These are phyloP conservation scores for Troilus luridus DNA, from an alignment of 2,888 invertebrate species.

Conservation along the genomic window DNA sequence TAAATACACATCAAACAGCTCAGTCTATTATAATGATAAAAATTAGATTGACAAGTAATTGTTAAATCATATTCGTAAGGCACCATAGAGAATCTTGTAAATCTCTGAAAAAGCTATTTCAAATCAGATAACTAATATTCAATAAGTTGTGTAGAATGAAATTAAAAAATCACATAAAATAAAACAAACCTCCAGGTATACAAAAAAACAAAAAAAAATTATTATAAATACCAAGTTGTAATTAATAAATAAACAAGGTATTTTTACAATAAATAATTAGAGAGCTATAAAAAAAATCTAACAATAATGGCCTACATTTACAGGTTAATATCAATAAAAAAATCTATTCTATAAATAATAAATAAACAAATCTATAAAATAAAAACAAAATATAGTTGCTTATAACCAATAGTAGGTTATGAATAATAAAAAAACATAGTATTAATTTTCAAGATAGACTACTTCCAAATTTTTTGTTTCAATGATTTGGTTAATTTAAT, in stretches of 20 bases:
- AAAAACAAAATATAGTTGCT: neutral
- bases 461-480: neutral
- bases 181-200: neutral
- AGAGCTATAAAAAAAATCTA: neutral
- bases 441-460: neutral
- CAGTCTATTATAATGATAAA: constrained; percentile 11
- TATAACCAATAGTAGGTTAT: neutral
- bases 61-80: neutral
- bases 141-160: neutral
- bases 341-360: neutral
- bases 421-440: neutral
- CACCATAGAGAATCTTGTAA: neutral
- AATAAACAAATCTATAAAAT: neutral
- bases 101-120: neutral
- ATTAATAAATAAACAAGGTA: neutral
- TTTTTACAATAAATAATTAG: neutral
- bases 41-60: neutral
- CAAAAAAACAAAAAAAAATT: neutral
- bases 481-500: neutral
- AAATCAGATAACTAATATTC: neutral
- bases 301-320: neutral
- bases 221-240: neutral
- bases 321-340: neutral
- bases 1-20: neutral
- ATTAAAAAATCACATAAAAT: neutral